Conservation (phyloP, 2,888 invertebrate genomes). For the Nomada ferruginata region DNA sequence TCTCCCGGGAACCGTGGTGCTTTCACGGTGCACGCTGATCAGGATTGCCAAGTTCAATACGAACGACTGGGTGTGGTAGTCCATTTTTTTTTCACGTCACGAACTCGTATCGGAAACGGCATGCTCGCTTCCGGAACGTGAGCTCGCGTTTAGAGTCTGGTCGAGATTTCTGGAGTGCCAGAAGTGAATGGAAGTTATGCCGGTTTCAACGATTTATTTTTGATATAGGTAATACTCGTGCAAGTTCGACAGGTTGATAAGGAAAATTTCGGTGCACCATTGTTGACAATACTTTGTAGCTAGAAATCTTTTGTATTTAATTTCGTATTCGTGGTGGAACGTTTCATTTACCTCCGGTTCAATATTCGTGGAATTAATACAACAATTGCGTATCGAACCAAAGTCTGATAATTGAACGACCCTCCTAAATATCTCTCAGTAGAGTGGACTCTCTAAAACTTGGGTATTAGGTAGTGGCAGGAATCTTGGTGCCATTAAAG, state of each 20-base stretch:
- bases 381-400: too few species aligned
- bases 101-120: background rate
- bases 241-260: background rate
- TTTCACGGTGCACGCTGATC: background rate
- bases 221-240: background rate
- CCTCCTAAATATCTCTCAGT: too few species aligned
- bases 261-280: too few species aligned
- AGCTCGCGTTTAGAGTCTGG: slow-evolving; percentile 6
- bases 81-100: slow-evolving; percentile 24
- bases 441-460: too few species aligned
- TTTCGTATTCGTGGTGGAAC: too few species aligned
- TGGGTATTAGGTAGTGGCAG: too few species aligned
- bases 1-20: background rate
- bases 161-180: slow-evolving; percentile 7
- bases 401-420: too few species aligned
- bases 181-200: background rate
- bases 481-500: too few species aligned
- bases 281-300: too few species aligned
- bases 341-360: too few species aligned
- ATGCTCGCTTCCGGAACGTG: background rate
- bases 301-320: too few species aligned
- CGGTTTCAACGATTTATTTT: background rate
- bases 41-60: slow-evolving; percentile 14
- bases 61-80: slow-evolving; percentile 20
- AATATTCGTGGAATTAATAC: too few species aligned